Evolutionary conservation across 2,113 vertebrate genomes (phyloP), one percentile per base, ranked within the genome.

Genomic region (Bambusicola thoracicus): DNA sequence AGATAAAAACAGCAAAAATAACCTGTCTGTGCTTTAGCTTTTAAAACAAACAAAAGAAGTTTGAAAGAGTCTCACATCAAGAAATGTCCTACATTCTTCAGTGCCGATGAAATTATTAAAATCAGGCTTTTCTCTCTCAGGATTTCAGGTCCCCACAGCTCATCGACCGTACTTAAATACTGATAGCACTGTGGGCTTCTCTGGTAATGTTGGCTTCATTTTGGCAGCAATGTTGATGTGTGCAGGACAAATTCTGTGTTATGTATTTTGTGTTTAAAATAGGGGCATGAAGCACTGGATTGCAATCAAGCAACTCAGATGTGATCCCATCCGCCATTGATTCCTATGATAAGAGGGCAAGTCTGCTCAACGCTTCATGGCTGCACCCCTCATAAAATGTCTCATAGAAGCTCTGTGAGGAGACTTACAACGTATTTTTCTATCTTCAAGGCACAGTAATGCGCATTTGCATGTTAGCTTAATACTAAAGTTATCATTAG

Each of bases 401-500:
- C 48, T 69, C 17, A 12, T 10, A 22, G 61, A 86, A 86, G 34
- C 55, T 29, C 73, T 48, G 24, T 75, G 56, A 63, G 38, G 91
- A 87, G 74, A 84, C 36, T 79, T 92, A 65, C 25, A 70, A 56
- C 4, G 1, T 78, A 61, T 81, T 82, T 89, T 87, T 65, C 70
- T 40, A 14, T 79, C 63, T 89, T 69, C 0, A 4, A 48, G 41
- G 16, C 44, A 58, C 30, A 55, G 43, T 66, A 77, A 44, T 85
- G 34, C 9, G 27, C 18, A 41, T 89, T 65, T 85, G 66, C 49
- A 62, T 67, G 44, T 49, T 69, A 76, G 6, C 34, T 62, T 89
- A 66, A 25, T 73, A 85, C 80, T 81, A 43, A 55, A 48, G 81
- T 83, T 96, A 66, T 62, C n/a, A 29, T 73, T 85, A 87, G 53